These are phyloP conservation scores for Tapera naevia DNA, from an alignment of 2,797 vertebrate genomes.

Conservation along the genomic window DNA sequence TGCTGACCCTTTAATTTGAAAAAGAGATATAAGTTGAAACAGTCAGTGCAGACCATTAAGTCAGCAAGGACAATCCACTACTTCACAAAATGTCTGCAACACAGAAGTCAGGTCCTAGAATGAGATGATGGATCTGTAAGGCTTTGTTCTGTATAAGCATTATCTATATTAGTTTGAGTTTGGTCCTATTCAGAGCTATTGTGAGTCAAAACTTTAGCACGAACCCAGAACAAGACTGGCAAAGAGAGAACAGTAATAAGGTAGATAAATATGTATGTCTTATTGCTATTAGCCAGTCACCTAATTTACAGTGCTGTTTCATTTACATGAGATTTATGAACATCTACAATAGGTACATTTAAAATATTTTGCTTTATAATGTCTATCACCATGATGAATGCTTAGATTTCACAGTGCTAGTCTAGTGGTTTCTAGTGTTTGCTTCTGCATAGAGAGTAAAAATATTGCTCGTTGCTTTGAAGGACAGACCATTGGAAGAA, in stretches of 20 bases:
- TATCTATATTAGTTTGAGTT: neutral
- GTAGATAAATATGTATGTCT: neutral
- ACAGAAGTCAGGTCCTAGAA: neutral
- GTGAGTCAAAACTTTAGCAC: neutral
- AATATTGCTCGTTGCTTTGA: conserved; percentile 4
- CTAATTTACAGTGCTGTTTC: neutral
- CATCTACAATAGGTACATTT: conserved; percentile 23
- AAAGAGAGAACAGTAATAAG: neutral
- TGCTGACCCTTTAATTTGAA: neutral
- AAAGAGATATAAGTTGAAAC: neutral
- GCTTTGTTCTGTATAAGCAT: neutral
- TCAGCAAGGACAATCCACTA: neutral
- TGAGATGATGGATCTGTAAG: neutral
- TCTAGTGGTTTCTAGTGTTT: neutral
- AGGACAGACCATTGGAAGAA: conserved; percentile 3
- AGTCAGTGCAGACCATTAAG: neutral
- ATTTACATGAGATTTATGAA: conserved; percentile 10
- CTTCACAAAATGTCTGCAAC: neutral
- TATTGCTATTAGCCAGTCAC: neutral
- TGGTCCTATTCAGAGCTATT: neutral
- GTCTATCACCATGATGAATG: neutral
- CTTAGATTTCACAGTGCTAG: neutral
- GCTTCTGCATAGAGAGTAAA: neutral
- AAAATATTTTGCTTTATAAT: conserved; percentile 28
- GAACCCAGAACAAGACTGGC: neutral